These are phyloP conservation scores for Cephus nigrinus DNA, from an alignment of 2,888 invertebrate species.

Conservation along the genomic window DNA sequence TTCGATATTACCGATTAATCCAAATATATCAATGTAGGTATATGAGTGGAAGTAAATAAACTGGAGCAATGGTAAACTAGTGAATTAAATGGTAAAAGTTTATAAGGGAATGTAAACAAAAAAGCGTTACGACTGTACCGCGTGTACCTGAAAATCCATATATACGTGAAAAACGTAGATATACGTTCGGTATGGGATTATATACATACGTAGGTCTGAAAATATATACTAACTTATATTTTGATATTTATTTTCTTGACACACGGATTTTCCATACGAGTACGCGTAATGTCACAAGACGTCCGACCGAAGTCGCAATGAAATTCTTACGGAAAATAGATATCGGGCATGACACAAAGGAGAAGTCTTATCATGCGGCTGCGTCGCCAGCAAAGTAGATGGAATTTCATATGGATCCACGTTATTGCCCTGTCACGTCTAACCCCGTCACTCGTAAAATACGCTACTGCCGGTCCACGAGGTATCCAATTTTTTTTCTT, in stretches of 20 bases:
- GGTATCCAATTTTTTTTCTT: background rate
- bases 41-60: background rate
- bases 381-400: background rate
- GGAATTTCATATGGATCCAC: slow-evolving; percentile 4
- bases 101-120: background rate
- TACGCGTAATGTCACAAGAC: background rate
- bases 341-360: background rate
- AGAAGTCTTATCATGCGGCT: background rate
- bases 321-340: background rate
- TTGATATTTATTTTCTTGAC: too few species aligned
- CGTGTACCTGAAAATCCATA: background rate
- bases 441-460: background rate
- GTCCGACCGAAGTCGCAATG: background rate
- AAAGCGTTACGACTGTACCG: too few species aligned
- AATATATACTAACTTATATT: too few species aligned
- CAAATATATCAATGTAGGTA: background rate
- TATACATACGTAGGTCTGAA: too few species aligned
- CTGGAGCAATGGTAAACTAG: background rate
- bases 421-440: slow-evolving; percentile 7
- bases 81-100: background rate
- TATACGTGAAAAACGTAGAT: too few species aligned
- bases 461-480: background rate
- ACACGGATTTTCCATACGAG: background rate
- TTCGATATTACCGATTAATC: background rate
- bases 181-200: too few species aligned